A percentile compares a stretch with the other conserved stretches of the same genome.
These are phyloP conservation scores for Drosophila pandora DNA, from an alignment of 1,140 invertebrate species.

Conservation along the genomic window DNA sequence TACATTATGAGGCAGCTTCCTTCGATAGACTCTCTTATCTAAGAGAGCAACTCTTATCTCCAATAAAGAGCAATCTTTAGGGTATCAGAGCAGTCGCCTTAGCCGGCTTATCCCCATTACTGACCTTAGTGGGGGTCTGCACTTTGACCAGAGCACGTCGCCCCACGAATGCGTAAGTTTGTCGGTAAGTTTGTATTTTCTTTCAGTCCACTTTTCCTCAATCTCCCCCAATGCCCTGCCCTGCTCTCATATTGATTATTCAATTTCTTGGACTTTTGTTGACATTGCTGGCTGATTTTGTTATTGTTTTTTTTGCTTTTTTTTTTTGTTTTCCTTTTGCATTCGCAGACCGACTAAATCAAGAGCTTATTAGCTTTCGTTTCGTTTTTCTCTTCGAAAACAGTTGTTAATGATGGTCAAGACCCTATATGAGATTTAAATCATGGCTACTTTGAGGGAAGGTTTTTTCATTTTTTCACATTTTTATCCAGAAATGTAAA, in stretches of 20 bases:
- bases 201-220: not conserved
- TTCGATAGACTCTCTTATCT: no score
- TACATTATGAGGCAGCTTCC: no score
- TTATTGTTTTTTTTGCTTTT: constrained; percentile 17
- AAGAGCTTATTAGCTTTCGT: constrained; percentile 44
- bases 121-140: constrained; percentile 33
- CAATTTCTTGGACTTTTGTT: constrained; percentile 73
- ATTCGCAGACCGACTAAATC: constrained; percentile 31
- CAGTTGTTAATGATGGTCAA: constrained; percentile 39
- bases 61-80: not conserved
- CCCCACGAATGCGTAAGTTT: not conserved
- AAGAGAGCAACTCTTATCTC: no score
- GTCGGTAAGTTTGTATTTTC: not conserved
- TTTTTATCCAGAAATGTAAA: not conserved
- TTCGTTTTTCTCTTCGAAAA: not conserved
- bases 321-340: not conserved
- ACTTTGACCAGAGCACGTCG: constrained; percentile 26
- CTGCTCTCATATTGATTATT: constrained; percentile 66
- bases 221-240: not conserved
- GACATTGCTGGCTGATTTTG: constrained; percentile 54
- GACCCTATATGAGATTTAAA: constrained; percentile 7
- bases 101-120: constrained; percentile 12
- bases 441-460: constrained; percentile 3
- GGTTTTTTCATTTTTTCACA: no score
- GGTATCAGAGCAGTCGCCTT: not conserved